Percentiles rank a stretch among this genome's conserved stretches.
Evolutionary conservation across 2,113 vertebrate genomes (phyloP).

Genomic region (Phylloscopus whistleri): DNA sequence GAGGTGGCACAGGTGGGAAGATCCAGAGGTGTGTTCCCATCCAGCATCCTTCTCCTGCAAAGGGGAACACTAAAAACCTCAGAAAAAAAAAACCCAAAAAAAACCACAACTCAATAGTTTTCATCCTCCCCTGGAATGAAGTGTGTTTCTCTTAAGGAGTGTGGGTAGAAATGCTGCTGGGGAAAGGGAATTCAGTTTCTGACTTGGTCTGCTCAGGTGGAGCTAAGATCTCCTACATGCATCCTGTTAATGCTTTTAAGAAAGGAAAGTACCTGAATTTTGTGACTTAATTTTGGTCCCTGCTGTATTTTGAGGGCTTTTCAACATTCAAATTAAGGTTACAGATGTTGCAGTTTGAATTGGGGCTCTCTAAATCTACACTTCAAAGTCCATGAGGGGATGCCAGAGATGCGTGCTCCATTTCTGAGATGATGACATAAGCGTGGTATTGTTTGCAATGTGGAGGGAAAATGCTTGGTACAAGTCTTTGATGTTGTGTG

Average conservation of each 20-base stretch:
- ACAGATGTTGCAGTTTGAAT: neutral
- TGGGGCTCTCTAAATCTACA: neutral
- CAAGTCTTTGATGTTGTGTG: neutral
- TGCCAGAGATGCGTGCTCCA: neutral
- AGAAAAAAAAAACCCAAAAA: neutral
- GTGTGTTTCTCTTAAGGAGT: neutral
- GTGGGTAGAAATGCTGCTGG: neutral
- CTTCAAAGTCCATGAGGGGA: neutral
- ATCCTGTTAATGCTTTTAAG: neutral
- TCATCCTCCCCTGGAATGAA: neutral
- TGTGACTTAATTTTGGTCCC: neutral
- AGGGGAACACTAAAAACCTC: neutral
- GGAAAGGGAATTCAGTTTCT: neutral
- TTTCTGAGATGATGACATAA: neutral
- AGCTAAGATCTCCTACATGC: neutral
- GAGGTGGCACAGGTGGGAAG: neutral
- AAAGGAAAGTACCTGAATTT: neutral
- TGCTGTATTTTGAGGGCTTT: neutral
- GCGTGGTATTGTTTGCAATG: accelerated
- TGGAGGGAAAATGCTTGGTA: neutral
- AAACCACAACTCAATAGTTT: accelerated
- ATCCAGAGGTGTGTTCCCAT: neutral
- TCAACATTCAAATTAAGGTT: neutral
- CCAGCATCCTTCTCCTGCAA: neutral
- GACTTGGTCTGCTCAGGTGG: neutral